Percentiles rank a stretch among this genome's conserved stretches.
Conservation (phyloP, 2,797 vertebrate species). For the Dendrocincla tyrannina region DNA sequence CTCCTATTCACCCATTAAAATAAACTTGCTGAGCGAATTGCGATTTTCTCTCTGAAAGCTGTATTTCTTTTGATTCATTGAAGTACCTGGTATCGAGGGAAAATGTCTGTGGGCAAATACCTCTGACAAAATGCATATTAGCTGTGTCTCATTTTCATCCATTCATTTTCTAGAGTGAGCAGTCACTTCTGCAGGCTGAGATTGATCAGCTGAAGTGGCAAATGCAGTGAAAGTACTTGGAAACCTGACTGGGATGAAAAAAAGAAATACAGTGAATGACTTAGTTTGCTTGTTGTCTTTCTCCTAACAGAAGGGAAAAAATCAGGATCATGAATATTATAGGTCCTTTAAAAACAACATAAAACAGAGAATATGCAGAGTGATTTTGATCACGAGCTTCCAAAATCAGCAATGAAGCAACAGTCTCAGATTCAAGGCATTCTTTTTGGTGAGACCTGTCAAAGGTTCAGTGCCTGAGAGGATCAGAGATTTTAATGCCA, state of each 20-base stretch:
- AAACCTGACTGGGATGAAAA: neutral
- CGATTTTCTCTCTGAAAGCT: neutral
- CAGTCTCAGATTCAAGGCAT: neutral
- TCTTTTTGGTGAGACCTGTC: too few relatives aligned
- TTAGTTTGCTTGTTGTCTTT: neutral
- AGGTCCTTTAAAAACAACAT: neutral
- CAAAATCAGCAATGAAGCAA: neutral
- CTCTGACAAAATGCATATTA: neutral
- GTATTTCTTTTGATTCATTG: neutral
- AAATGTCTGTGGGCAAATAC: neutral
- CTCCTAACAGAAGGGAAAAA: neutral
- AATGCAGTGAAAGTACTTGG: neutral
- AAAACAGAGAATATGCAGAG: neutral
- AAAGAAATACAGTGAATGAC: neutral
- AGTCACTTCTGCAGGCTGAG: neutral
- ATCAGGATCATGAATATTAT: neutral
- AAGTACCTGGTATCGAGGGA: neutral
- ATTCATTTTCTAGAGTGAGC: neutral
- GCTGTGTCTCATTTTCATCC: neutral
- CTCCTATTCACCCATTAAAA: neutral
- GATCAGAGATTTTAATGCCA: neutral
- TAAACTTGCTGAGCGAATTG: neutral
- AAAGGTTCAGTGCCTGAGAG: neutral
- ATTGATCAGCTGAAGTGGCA: neutral
- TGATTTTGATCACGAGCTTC: neutral